phyloP scores from a whole-genome alignment of 1,140 invertebrate species.

The Euura saliciscinereae region DNA sequence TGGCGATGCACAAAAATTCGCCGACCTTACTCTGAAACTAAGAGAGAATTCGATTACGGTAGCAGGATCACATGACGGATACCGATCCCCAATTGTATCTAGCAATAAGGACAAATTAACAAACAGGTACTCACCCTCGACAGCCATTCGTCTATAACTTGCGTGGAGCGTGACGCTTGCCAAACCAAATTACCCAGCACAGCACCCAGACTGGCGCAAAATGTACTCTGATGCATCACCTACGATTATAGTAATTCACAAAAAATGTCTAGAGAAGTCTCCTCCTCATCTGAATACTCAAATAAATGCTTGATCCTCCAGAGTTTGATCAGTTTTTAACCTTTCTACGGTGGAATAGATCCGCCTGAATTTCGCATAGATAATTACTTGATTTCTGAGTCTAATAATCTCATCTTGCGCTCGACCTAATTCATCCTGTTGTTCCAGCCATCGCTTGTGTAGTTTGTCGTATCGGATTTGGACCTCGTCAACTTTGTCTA shows the following conservation, averaged over 20 bases:
- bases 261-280: background rate
- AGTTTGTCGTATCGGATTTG: slow-evolving; percentile 32
- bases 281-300: background rate
- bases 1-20: slow-evolving; percentile 51
- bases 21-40: slow-evolving; percentile 47
- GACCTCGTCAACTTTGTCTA: slow-evolving; percentile 25
- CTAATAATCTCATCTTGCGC: slow-evolving; percentile 42
- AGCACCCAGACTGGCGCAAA: slow-evolving; percentile 51
- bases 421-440: slow-evolving; percentile 40
- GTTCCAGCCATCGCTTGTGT: slow-evolving; percentile 38
- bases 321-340: background rate
- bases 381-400: slow-evolving; percentile 44
- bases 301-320: background rate
- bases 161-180: slow-evolving; percentile 45
- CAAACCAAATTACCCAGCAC: slow-evolving; percentile 51
- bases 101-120: background rate
- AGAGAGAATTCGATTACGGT: background rate
- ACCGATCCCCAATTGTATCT: background rate
- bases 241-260: slow-evolving; percentile 17
- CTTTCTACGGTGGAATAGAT: background rate
- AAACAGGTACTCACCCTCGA: slow-evolving; percentile 36
- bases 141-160: slow-evolving; percentile 46
- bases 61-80: background rate
- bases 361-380: background rate
- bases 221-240: slow-evolving; percentile 47